Evolutionary conservation across 2,797 vertebrate genomes (phyloP), one percentile per base, ranked within the genome.

Genomic region (Catostomus latipinnis): DNA sequence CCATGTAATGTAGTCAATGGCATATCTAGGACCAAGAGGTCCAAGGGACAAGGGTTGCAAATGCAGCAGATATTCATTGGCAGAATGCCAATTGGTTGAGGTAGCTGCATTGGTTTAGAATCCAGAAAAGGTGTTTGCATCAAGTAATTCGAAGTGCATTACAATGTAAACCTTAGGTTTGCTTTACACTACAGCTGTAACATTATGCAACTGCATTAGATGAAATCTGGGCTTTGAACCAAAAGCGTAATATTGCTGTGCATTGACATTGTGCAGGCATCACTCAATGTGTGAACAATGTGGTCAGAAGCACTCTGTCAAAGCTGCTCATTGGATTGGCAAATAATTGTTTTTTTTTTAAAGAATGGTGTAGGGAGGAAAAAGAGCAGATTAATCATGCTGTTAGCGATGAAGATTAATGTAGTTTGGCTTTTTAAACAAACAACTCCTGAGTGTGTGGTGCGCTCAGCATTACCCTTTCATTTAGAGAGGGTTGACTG

Each of bases 381-480:
- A 49, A 49, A 9, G 11, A 56, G 71, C 22, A 58, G 8, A 82
- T 83, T 73, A 81, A 73, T 81, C 68, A 78, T 67, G 76, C 73
- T 80, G 81, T 72, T 81, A 74, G 57, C 76, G 66, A 68, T 58
- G 60, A 81, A 81, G 81, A 85, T 82, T 78, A 86, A 84, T 87
- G 78, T 66, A 49, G 67, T 71, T 70, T 83, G 84, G 80, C 83
- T 84, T 88, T 87, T 88, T 80, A 88, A 88, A 87, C 83, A 88
- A 87, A 87, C 87, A 86, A 68, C 71, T 82, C 79, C 78, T 76
- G 84, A 84, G 82, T 79, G 80, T 86, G 72, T 53, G 79, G 83
- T 79, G 69, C 74, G 80, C 76, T 82, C 76, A 43, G 80, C 69
- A 82, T 81, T 88, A 77, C 82, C 75, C 77, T 80, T 82, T 83